Conservation (phyloP, 2,888 invertebrate genomes). For the Nomada ruficornis region DNA sequence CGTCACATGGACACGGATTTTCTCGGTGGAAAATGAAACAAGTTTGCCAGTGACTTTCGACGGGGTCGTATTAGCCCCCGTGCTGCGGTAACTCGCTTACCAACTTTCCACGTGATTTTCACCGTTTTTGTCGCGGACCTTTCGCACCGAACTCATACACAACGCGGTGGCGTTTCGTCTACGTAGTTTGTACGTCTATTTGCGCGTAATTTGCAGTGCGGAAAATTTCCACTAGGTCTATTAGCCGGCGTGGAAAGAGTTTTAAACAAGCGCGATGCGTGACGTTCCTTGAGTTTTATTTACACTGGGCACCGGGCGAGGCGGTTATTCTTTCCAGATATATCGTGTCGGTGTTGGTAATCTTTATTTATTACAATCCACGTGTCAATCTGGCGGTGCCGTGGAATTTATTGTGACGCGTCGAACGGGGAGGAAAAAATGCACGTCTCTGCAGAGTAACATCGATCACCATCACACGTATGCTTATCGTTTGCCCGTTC, state of each 20-base stretch:
- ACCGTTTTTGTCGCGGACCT: background rate
- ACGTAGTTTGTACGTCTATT: slow-evolving; percentile 2
- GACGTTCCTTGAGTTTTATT: background rate
- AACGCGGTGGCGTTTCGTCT: background rate
- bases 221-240: slow-evolving; percentile 9
- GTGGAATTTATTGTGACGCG: slow-evolving; percentile 6
- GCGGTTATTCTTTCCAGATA: background rate
- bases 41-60: slow-evolving; percentile 1
- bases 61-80: background rate
- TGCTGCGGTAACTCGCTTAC: background rate
- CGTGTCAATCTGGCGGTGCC: background rate
- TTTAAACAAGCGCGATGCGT: background rate
- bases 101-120: slow-evolving; percentile 12
- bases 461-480: slow-evolving; percentile 46
- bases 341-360: slow-evolving; percentile 5
- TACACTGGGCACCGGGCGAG: too few relatives aligned
- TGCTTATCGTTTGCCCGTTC: slow-evolving; percentile 34
- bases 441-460: slow-evolving; percentile 4
- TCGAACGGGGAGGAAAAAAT: slow-evolving; percentile 1
- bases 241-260: background rate
- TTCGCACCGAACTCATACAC: background rate
- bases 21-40: background rate
- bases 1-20: background rate
- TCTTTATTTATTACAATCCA: slow-evolving; percentile 25
- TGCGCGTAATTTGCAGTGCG: background rate